A percentile compares a stretch with the other conserved stretches of the same genome.
Evolutionary conservation across 2,797 vertebrate species (phyloP).

Genomic region (Pelochelys cantorii): DNA sequence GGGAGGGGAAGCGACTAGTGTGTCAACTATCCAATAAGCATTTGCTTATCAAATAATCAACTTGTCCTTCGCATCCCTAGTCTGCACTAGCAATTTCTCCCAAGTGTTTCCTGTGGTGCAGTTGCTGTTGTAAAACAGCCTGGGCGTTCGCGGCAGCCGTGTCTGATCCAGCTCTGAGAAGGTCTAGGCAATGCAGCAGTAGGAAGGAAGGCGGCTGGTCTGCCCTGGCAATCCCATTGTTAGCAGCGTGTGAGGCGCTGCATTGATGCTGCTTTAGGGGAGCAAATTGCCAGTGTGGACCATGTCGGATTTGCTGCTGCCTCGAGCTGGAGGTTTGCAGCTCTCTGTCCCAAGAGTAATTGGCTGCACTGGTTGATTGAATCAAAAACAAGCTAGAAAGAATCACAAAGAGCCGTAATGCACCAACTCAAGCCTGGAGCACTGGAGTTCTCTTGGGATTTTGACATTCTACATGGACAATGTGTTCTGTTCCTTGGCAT

Average conservation of each 20-base stretch:
- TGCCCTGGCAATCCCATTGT: background rate
- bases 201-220: background rate
- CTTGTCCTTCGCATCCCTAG: too few species aligned
- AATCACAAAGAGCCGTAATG: background rate
- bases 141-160: background rate
- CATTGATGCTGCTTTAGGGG: background rate
- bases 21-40: too few species aligned
- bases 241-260: background rate
- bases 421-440: slow-evolving; percentile 1
- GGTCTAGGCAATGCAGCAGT: too few species aligned
- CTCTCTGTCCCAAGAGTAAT: background rate
- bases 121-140: background rate
- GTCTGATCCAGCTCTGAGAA: too few species aligned
- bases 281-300: background rate
- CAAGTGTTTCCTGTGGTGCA: background rate
- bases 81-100: background rate
- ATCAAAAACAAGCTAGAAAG: background rate
- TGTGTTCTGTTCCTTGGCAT: background rate
- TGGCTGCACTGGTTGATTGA: background rate
- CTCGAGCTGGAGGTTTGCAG: accelerated
- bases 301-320: background rate
- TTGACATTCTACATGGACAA: background rate
- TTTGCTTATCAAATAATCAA: too few species aligned
- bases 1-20: too few species aligned
- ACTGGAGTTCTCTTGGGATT: background rate